phyloP scores from a whole-genome alignment of 2,888 invertebrate species.

The Ophion ventricosus region DNA sequence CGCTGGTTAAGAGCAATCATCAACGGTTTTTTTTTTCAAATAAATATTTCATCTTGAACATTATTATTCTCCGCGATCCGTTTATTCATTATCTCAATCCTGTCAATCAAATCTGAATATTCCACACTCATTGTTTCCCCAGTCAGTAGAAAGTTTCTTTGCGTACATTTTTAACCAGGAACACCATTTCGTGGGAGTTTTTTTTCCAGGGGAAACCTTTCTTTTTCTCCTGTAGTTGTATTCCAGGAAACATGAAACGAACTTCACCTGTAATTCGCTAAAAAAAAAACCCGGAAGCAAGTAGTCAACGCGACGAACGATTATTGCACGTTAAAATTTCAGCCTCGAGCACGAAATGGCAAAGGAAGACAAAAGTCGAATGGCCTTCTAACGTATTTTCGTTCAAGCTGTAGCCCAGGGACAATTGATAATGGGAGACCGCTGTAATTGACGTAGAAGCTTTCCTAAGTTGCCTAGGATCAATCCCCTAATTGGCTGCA shows the following conservation, averaged over 20 bases:
- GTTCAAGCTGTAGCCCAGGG: background rate
- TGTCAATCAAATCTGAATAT: background rate
- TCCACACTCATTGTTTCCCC: background rate
- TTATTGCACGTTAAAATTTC: background rate
- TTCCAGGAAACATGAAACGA: no score
- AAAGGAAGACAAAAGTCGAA: background rate
- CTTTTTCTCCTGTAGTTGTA: no score
- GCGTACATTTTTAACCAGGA: no score
- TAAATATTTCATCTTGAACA: background rate
- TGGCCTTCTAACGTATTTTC: constrained; percentile 1
- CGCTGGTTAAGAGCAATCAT: no score
- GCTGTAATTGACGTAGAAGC: constrained; percentile 48
- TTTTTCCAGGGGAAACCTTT: no score
- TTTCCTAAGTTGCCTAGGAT: constrained; percentile 12
- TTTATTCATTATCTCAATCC: background rate
- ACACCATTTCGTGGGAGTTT: no score
- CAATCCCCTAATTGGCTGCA: constrained; percentile 52
- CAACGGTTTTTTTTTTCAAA: background rate
- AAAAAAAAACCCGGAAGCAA: no score
- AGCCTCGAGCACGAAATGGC: background rate
- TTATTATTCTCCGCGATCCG: background rate
- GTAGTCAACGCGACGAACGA: background rate
- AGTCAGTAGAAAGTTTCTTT: background rate
- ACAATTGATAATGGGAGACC: background rate
- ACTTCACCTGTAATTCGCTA: no score